Base-by-base conservation (phyloP, 1,140 invertebrate genomes). In the Zeugodacus cucurbitae region DNA sequence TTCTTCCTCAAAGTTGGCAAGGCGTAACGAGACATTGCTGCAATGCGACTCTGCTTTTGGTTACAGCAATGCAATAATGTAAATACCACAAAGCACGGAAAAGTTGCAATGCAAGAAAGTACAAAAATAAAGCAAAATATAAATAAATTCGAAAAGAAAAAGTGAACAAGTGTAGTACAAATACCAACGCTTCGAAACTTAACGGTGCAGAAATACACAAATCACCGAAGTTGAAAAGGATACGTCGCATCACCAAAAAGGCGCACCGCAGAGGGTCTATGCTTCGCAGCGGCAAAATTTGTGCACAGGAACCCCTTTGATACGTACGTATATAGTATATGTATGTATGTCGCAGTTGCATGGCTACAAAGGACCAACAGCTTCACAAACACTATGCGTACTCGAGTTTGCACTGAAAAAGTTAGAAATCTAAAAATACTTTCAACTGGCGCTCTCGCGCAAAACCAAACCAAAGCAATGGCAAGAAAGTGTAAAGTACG, bases 191-290 rank as follows among this genome's bases (percentile, higher is more conserved):
- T 82, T 29, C 41, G 74, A 82, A 82, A 54, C 7, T 82, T 48
- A 82, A 82, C 74, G 74, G 74, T 82, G 74, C 74, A 82, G 74
- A 82, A 82, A 82, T 82, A 48, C 41, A 82, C 74, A 82, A 82
- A 82, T 82, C 74, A 82, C n/a, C n/a, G n/a, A 48, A 82, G 17
- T 82, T 48, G 44, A 82, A 54, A 82, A 82, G n/a, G 74, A 82
- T 29, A 48, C 74, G 26, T n/a, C 74, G 74, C 74, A 48, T 82
- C 74, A 82, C 37, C 41, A 48, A 82, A 82, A 82, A 29, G 74
- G 41, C 8, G 7, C 22, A 14, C 37, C 4, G 70, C 8, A 20
- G 7, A 34, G 64, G 64, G 20, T 41, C 6, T n/a, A 41, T 7
- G 37, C 0, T 48, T 17, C 22, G 26, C 41, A 82, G 74, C n/a